Evolutionary conservation across 2,113 vertebrate species (phyloP).

Genomic region (Girardinichthys multiradiatus): DNA sequence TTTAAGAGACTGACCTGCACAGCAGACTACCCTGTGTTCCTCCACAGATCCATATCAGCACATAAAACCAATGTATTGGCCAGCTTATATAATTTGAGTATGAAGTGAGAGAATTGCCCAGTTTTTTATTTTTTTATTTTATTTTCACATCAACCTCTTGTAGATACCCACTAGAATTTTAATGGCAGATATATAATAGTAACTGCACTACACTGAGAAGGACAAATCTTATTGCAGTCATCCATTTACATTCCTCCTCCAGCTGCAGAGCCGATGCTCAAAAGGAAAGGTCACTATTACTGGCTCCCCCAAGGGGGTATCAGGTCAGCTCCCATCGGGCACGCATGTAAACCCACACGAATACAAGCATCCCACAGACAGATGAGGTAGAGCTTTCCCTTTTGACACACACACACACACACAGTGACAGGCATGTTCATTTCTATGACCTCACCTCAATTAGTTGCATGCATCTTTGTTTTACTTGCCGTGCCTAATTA

Average conservation of each 20-base stretch:
- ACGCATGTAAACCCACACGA: slow-evolving; percentile 38
- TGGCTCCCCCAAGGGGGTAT: slow-evolving; percentile 64
- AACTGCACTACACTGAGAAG: slow-evolving; percentile 38
- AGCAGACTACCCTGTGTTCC: slow-evolving; percentile 13
- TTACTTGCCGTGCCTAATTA: slow-evolving; percentile 64
- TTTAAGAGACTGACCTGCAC: slow-evolving; percentile 57
- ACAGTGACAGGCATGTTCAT: slow-evolving; percentile 37
- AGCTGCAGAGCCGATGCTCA: slow-evolving; percentile 57
- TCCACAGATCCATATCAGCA: slow-evolving; percentile 53
- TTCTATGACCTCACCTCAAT: slow-evolving; percentile 65
- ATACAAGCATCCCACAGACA: slow-evolving; percentile 20
- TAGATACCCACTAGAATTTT: slow-evolving; percentile 55
- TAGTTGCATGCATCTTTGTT: slow-evolving; percentile 65
- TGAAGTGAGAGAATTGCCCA: slow-evolving; percentile 42
- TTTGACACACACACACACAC: slow-evolving; percentile 29
- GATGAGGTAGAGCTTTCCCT: slow-evolving; percentile 34
- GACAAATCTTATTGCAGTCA: slow-evolving; percentile 63
- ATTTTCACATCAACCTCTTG: slow-evolving; percentile 58
- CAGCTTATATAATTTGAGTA: slow-evolving; percentile 68
- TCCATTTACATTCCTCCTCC: slow-evolving; percentile 59
- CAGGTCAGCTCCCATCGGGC: slow-evolving; percentile 56
- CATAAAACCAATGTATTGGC: slow-evolving; percentile 53
- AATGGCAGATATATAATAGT: slow-evolving; percentile 47
- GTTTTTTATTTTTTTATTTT: slow-evolving; percentile 36
- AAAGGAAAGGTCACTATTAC: slow-evolving; percentile 66